Conservation (phyloP, 1,140 invertebrate species). For the Diachasma alloeum region DNA sequence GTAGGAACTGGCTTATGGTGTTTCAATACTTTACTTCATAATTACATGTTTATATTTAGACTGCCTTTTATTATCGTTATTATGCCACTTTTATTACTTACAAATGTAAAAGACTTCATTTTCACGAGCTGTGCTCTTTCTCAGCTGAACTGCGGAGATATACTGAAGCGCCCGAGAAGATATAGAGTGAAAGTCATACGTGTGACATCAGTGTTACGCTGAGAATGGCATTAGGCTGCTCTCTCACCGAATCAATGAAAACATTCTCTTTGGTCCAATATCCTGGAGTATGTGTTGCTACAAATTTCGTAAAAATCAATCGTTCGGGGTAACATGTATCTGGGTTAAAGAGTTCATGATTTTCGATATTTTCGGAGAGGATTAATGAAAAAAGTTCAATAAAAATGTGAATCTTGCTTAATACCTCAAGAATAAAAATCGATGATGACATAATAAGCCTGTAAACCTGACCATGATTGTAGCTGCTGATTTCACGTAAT, state of each 20-base stretch:
- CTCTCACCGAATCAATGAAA: constrained; percentile 4
- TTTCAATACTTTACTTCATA: too few relatives aligned
- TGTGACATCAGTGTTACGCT: background rate
- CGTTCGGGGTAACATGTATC: too few relatives aligned
- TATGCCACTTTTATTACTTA: background rate
- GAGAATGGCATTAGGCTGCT: constrained; percentile 3
- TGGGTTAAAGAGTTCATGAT: background rate
- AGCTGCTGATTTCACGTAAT: background rate
- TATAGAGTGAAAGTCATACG: constrained; percentile 16
- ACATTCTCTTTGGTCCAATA: background rate
- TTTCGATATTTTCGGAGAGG: background rate
- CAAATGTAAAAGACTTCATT: background rate
- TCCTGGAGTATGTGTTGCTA: too few relatives aligned
- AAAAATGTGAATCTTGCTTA: background rate
- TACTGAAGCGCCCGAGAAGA: background rate
- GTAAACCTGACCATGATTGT: constrained; percentile 19
- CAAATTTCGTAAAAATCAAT: too few relatives aligned
- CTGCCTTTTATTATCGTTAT: background rate
- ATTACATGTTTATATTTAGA: too few relatives aligned
- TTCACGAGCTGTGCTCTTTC: background rate
- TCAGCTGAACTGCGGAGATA: background rate
- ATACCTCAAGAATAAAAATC: background rate
- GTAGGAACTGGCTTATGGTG: too few relatives aligned
- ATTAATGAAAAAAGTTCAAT: background rate
- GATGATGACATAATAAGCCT: background rate